These are phyloP conservation scores for Drosophila orosa DNA, from an alignment of 1,140 invertebrate species.

Conservation along the genomic window DNA sequence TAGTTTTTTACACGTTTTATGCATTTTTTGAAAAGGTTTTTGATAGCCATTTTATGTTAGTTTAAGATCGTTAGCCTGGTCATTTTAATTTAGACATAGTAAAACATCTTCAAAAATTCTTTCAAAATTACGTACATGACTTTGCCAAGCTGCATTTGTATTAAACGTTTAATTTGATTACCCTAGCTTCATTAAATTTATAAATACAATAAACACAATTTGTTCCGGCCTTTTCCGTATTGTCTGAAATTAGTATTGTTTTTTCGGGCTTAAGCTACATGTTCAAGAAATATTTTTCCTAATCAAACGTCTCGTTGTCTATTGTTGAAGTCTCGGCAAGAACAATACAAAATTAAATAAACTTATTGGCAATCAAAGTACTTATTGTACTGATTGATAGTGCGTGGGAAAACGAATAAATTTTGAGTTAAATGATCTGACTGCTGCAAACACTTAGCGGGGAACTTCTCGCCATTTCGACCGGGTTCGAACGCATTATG, in stretches of 20 bases:
- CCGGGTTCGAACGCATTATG: conserved; percentile 58
- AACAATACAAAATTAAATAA: not conserved
- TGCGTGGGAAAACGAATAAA: conserved; percentile 7
- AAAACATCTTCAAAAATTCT: not conserved
- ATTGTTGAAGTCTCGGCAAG: not conserved
- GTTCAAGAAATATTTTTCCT: not conserved
- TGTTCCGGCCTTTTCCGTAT: not conserved
- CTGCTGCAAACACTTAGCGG: conserved; percentile 4
- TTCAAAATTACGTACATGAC: not conserved
- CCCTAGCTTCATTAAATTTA: too few relatives aligned
- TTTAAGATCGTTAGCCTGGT: not conserved
- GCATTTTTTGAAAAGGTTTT: not conserved
- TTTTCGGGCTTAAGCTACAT: not conserved
- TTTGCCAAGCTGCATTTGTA: too few relatives aligned
- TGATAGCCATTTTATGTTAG: not conserved
- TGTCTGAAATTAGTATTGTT: not conserved
- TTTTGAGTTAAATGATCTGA: conserved; percentile 21
- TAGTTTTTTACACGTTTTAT: not conserved
- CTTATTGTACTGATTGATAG: not conserved
- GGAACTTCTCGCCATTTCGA: conserved; percentile 21
- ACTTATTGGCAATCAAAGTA: not conserved
- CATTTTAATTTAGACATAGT: too few relatives aligned
- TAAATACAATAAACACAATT: too few relatives aligned
- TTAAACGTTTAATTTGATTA: too few relatives aligned
- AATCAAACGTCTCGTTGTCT: not conserved